A percentile compares a stretch with the other conserved stretches of the same genome.
These are phyloP conservation scores for Tiliqua scincoides DNA, from an alignment of 2,113 vertebrate genomes.

Conservation along the genomic window DNA sequence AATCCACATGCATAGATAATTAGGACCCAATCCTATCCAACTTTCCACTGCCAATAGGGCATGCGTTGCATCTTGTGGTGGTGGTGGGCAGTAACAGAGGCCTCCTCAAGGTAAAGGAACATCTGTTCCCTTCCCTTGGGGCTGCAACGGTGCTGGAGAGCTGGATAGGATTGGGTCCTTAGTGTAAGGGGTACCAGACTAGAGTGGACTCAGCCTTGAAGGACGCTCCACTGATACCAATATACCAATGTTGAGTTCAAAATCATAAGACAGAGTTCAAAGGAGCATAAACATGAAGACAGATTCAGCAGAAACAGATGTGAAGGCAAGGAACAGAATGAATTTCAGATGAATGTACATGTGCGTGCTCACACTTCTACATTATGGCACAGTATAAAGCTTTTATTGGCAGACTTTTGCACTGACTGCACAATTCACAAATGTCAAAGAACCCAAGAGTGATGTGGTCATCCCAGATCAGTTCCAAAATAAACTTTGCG, in stretches of 20 bases:
- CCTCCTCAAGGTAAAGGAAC: no score
- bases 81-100: no score
- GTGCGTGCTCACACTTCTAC: not conserved
- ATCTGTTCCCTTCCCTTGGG: no score
- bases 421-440: slow-evolving; percentile 9
- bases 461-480: slow-evolving; percentile 6
- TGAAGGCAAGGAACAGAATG: not conserved
- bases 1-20: not conserved
- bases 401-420: slow-evolving; percentile 8
- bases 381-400: not conserved
- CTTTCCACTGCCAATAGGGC: no score
- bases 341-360: slow-evolving; percentile 18
- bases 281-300: not conserved
- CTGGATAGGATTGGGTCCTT: no score
- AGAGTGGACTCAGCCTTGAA: not conserved
- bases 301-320: not conserved
- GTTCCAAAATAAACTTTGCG: slow-evolving; percentile 11
- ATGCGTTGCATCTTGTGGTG: no score
- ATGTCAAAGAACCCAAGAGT: slow-evolving; percentile 19
- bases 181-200: not conserved
- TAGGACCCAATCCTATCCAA: no score
- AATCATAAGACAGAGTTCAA: not conserved
- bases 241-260: not conserved
- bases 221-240: not conserved
- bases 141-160: no score